Conservation (phyloP, 2,113 vertebrate species). For the Peucedramus taeniatus region DNA sequence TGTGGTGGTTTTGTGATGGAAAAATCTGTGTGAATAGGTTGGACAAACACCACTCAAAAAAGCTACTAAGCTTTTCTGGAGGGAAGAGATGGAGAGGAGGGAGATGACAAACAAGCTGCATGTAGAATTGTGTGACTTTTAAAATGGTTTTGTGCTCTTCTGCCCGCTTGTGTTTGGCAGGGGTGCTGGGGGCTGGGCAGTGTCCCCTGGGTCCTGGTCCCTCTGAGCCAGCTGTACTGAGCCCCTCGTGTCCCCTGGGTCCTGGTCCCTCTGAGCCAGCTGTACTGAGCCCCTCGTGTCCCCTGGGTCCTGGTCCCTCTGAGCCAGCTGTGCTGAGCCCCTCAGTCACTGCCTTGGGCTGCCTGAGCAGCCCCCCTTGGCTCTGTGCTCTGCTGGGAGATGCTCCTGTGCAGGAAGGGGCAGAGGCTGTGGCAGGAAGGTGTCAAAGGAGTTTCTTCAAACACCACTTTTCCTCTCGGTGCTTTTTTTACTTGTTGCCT, state of each 20-base stretch:
- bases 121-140: not conserved
- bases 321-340: not conserved
- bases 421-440: not conserved
- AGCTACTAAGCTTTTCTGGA: not conserved
- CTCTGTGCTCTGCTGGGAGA: not conserved
- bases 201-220: no score
- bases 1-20: not conserved
- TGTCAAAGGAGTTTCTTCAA: not conserved
- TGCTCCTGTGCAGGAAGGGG: not conserved
- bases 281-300: no score
- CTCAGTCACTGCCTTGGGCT: not conserved
- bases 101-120: not conserved
- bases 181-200: not conserved
- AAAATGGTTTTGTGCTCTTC: not conserved
- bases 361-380: not conserved
- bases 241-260: not conserved
- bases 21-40: not conserved
- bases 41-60: not conserved
- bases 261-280: no score
- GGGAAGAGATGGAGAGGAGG: not conserved
- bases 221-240: not conserved
- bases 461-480: not conserved
- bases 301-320: not conserved
- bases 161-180: not conserved
- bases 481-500: not conserved